A percentile compares a stretch with the other conserved stretches of the same genome.
Conservation (phyloP, 2,888 invertebrate species). For the Drosophila antonietae region DNA sequence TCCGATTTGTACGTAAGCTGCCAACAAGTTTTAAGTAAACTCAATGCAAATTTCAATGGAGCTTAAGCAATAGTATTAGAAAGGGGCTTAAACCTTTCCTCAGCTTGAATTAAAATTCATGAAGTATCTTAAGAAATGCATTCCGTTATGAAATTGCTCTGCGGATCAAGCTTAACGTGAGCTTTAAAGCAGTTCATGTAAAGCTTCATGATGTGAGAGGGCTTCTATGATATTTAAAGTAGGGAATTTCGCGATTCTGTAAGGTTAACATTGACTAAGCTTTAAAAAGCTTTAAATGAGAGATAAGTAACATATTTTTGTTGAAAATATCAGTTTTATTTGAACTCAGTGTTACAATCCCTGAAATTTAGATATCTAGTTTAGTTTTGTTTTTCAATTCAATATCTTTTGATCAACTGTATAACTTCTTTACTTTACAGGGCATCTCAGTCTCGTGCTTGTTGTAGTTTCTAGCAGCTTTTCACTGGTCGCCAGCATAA, state of each 20-base stretch:
- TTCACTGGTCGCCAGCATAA: slow-evolving; percentile 34
- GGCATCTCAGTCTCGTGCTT: slow-evolving; percentile 5
- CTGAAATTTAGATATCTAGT: too few species aligned
- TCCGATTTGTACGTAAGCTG: not conserved
- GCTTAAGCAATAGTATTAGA: not conserved
- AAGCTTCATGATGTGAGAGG: not conserved
- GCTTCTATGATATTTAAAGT: too few species aligned
- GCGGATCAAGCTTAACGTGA: not conserved
- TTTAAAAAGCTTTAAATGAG: not conserved
- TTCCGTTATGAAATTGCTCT: not conserved
- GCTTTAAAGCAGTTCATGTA: not conserved
- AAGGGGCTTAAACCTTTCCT: not conserved
- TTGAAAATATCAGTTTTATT: too few species aligned
- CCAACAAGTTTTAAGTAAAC: not conserved
- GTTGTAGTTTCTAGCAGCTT: not conserved
- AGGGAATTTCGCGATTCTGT: too few species aligned
- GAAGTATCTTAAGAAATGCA: not conserved
- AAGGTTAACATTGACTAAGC: not conserved
- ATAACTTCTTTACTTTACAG: not conserved
- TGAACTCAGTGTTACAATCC: too few species aligned
- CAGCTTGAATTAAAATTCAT: not conserved
- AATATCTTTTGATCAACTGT: not conserved
- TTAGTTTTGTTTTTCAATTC: not conserved
- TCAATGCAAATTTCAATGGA: not conserved
- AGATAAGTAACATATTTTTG: too few species aligned